A percentile compares a stretch with the other conserved stretches of the same genome.
Conservation (phyloP, 2,888 invertebrate species). For the Congeria kusceri region DNA sequence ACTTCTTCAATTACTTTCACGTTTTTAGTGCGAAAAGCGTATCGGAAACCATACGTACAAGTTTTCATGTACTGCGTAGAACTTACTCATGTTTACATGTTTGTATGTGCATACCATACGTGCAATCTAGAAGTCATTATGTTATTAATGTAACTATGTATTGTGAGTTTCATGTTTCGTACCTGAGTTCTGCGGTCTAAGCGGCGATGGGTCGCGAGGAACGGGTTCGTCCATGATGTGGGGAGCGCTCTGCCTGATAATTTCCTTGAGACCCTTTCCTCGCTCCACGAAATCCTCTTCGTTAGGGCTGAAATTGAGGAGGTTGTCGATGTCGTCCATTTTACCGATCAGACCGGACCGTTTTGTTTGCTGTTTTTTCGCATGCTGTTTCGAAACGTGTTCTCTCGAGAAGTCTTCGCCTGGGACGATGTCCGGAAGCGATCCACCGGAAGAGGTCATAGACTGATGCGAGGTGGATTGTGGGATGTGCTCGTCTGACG, state of each 20-base stretch:
- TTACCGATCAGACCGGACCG: constrained; percentile 65
- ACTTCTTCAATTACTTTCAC: too few species aligned
- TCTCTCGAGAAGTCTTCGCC: constrained; percentile 54
- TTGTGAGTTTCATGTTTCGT: constrained; percentile 9
- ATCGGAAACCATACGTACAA: too few species aligned
- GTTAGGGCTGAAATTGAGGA: constrained; percentile 76
- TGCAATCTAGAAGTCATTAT: too few species aligned
- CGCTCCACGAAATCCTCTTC: constrained; percentile 74
- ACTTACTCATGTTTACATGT: too few species aligned
- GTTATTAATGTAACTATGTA: too few species aligned
- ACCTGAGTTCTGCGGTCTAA: constrained; percentile 67
- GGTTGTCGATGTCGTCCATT: constrained; percentile 72
- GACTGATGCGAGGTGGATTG: constrained; percentile 64
- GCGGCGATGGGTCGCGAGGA: constrained; percentile 67
- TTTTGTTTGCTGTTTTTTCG: constrained; percentile 13
- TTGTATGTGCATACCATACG: too few species aligned
- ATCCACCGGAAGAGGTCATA: constrained; percentile 60
- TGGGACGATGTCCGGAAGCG: constrained; percentile 75
- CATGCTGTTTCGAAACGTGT: constrained; percentile 51
- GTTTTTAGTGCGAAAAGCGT: too few species aligned
- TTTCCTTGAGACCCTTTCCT: constrained; percentile 48
- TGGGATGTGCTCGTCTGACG: constrained; percentile 52
- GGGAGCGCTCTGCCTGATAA: constrained; percentile 50
- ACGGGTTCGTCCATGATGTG: constrained; percentile 72
- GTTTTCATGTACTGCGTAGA: too few species aligned